Evolutionary conservation across 2,888 invertebrate genomes (phyloP).

Genomic region (Hesperia comma): DNA sequence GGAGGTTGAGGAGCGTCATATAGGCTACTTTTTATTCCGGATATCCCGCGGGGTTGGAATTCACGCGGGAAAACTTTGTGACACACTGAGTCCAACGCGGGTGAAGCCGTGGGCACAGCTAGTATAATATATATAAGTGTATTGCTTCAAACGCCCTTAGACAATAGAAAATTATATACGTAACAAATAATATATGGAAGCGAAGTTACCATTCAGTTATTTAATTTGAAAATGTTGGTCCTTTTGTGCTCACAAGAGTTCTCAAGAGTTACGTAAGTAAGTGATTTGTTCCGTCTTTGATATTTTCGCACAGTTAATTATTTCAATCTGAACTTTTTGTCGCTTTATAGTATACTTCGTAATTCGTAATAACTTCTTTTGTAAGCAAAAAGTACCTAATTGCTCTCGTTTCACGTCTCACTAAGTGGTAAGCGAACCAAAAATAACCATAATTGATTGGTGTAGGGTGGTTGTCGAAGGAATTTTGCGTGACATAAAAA

Average conservation of each 20-base stretch:
- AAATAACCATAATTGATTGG: constrained; percentile 4
- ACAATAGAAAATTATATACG: too few species aligned
- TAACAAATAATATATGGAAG: neutral
- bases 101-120: too few species aligned
- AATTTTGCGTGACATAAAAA: neutral
- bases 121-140: too few species aligned
- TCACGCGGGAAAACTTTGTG: too few species aligned
- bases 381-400: neutral
- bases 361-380: constrained; percentile 3
- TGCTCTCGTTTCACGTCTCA: constrained; percentile 1
- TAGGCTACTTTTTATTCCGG: too few species aligned
- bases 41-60: too few species aligned
- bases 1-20: too few species aligned
- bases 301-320: constrained; percentile 3
- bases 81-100: too few species aligned
- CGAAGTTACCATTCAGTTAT: neutral
- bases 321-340: neutral
- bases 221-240: neutral
- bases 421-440: neutral
- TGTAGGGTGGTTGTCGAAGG: neutral
- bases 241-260: neutral
- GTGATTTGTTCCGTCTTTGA: neutral
- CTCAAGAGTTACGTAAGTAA: neutral
- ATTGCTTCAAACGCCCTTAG: too few species aligned
- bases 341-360: neutral